Evolutionary conservation across 2,113 vertebrate species (phyloP).

Genomic region (Bambusicola thoracicus): DNA sequence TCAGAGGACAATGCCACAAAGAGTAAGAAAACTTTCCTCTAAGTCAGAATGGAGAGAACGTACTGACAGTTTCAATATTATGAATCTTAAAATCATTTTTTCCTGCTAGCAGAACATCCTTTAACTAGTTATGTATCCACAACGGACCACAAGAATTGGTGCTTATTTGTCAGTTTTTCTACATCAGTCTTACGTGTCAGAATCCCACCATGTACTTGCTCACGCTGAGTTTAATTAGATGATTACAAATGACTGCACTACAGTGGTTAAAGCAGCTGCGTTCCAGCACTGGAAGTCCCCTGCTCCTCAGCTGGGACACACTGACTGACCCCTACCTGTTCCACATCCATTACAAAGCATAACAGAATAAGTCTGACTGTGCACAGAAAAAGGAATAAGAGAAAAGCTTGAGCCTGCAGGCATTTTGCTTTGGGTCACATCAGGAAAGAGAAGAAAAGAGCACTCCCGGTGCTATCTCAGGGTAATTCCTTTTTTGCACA

Average conservation of each 20-base stretch:
- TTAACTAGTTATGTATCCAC: background rate
- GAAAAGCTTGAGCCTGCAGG: background rate
- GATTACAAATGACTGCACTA: background rate
- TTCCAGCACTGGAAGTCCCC: conserved; percentile 49
- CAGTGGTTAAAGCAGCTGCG: background rate
- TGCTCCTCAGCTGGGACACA: background rate
- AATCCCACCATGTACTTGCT: background rate
- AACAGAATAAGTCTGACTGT: background rate
- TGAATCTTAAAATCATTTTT: background rate
- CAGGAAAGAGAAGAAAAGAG: background rate
- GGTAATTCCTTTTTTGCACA: background rate
- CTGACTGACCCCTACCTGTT: background rate
- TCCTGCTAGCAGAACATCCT: background rate
- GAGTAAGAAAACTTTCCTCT: background rate
- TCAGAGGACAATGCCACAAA: background rate
- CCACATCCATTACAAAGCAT: background rate
- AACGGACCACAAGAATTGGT: background rate
- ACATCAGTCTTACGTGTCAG: background rate
- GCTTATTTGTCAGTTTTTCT: background rate
- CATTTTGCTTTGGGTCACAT: background rate
- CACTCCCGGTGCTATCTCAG: background rate
- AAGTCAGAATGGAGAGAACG: background rate
- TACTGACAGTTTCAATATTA: background rate
- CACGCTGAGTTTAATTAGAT: background rate
- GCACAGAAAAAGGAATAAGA: background rate